Conservation (phyloP, 2,113 vertebrate species). For the Podarcis muralis region DNA sequence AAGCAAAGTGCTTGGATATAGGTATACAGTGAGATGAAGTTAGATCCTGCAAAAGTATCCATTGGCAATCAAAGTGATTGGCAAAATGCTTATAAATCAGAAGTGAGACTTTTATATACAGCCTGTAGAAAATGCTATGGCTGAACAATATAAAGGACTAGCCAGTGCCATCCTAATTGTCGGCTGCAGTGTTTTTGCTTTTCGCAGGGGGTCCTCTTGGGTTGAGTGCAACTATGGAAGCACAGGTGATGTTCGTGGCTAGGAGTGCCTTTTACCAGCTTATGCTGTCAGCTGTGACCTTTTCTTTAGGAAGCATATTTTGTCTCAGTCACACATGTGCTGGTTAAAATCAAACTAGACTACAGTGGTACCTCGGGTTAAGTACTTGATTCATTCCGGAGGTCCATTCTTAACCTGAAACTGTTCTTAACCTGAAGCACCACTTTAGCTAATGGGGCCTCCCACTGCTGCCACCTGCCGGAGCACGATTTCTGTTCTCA, state of each 20-base stretch:
- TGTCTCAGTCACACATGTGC: neutral
- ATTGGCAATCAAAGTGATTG: neutral
- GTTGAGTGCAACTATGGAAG: neutral
- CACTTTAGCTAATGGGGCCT: too few relatives aligned
- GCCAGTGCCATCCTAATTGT: neutral
- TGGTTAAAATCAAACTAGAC: neutral
- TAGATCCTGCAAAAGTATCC: neutral
- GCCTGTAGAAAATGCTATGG: too few relatives aligned
- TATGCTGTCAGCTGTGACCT: neutral
- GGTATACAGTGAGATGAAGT: neutral
- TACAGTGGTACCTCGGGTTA: too few relatives aligned
- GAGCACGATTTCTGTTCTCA: too few relatives aligned
- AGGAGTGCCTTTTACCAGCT: neutral
- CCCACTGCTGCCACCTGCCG: too few relatives aligned
- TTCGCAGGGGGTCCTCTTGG: neutral
- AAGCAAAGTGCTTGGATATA: neutral
- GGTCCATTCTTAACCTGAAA: too few relatives aligned
- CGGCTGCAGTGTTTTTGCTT: neutral
- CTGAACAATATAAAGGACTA: neutral
- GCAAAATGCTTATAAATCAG: neutral
- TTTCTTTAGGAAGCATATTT: neutral
- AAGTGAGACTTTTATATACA: neutral
- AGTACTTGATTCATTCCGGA: too few relatives aligned
- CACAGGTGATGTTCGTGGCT: too few relatives aligned
- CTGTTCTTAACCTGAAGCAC: too few relatives aligned